These are phyloP conservation scores for Leptobrachium leishanense DNA, from an alignment of 2,113 vertebrate species.

Conservation along the genomic window DNA sequence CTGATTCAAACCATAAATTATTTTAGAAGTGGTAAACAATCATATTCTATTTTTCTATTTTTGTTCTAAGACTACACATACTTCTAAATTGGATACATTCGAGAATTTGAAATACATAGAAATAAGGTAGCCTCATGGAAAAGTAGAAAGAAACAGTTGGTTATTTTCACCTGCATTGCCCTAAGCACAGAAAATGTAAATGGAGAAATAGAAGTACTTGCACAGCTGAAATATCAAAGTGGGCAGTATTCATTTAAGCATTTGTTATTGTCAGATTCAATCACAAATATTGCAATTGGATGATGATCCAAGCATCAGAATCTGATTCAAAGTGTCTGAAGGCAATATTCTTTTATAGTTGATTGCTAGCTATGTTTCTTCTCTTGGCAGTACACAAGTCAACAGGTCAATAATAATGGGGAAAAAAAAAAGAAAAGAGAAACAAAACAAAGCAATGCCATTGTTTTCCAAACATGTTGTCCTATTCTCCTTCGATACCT, in stretches of 20 bases:
- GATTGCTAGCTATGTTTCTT: not conserved
- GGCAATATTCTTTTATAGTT: not conserved
- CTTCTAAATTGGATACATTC: too few relatives aligned
- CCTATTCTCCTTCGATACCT: too few relatives aligned
- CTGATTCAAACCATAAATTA: too few relatives aligned
- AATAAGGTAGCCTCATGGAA: too few relatives aligned
- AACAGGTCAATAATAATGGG: slow-evolving; percentile 1
- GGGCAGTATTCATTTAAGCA: slow-evolving; percentile 7
- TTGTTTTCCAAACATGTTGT: too few relatives aligned
- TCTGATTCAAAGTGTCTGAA: not conserved
- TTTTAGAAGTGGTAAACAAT: too few relatives aligned
- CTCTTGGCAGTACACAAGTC: not conserved
- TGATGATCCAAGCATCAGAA: not conserved
- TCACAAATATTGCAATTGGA: not conserved
- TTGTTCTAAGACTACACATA: too few relatives aligned
- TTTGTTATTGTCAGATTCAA: slow-evolving; percentile 24
- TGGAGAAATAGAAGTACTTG: not conserved
- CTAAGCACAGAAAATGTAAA: not conserved
- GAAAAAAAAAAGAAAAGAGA: too few relatives aligned
- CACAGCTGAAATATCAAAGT: not conserved
- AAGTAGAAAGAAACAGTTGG: too few relatives aligned
- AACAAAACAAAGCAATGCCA: too few relatives aligned
- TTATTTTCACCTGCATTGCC: not conserved
- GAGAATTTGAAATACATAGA: too few relatives aligned
- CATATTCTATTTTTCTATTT: too few relatives aligned